These are phyloP conservation scores for Clostera curtula DNA, from an alignment of 2,888 invertebrate genomes.

Conservation along the genomic window DNA sequence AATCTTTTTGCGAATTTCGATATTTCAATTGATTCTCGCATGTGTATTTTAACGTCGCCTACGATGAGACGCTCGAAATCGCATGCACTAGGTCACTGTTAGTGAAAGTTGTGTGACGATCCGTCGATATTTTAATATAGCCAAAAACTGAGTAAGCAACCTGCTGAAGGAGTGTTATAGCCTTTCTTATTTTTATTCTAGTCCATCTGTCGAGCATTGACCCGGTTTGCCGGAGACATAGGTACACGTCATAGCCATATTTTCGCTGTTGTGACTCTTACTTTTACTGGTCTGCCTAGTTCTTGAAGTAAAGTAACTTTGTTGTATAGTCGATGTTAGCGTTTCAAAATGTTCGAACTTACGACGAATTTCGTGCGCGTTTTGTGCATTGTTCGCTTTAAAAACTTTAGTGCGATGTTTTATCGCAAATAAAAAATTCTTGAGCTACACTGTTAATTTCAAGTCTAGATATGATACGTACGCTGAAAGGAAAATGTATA, in stretches of 20 bases:
- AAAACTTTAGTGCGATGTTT: too few species aligned
- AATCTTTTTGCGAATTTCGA: conserved; percentile 3
- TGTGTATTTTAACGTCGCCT: conserved; percentile 15
- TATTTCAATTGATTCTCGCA: conserved; percentile 9
- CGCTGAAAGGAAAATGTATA: too few species aligned
- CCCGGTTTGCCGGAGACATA: conserved; percentile 36
- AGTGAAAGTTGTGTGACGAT: conserved; percentile 71
- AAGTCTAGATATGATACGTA: too few species aligned
- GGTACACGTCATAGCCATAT: conserved; percentile 21
- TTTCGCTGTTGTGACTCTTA: conserved; percentile 22
- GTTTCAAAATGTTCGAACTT: too few species aligned
- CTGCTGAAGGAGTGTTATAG: conserved; percentile 54
- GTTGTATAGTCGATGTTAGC: too few species aligned
- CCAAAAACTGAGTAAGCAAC: conserved; percentile 64
- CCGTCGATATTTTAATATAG: conserved; percentile 67
- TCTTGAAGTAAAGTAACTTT: too few species aligned
- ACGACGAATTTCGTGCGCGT: too few species aligned
- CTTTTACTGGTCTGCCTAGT: conserved; percentile 5
- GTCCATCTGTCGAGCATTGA: conserved; percentile 56
- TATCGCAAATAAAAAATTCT: too few species aligned
- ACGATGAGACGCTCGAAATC: conserved; percentile 30
- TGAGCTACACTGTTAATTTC: too few species aligned
- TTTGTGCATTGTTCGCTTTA: too few species aligned
- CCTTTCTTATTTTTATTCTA: conserved; percentile 65
- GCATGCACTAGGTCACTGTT: conserved; percentile 35